Percentiles rank a stretch among this genome's conserved stretches.
Evolutionary conservation across 2,888 invertebrate species (phyloP).

Genomic region (Drosophila fulvimacula): DNA sequence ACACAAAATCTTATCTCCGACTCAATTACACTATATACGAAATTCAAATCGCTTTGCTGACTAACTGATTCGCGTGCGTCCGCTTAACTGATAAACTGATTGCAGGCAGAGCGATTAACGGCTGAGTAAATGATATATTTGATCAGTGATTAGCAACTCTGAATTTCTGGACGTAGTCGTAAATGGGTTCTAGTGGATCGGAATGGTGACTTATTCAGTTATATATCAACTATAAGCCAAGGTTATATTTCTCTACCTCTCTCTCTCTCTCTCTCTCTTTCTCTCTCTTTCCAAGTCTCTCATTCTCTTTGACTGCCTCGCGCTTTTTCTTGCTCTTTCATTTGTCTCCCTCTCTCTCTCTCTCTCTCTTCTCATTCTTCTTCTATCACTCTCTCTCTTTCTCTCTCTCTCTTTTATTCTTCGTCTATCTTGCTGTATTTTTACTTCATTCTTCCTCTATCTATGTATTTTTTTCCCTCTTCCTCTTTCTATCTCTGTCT

Average conservation of each 20-base stretch:
- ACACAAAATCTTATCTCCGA: not conserved
- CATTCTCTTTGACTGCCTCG: too few species aligned
- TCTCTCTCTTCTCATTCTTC: not conserved
- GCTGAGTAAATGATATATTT: not conserved
- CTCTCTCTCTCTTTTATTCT: not conserved
- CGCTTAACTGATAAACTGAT: not conserved
- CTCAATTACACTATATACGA: not conserved
- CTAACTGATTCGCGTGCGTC: not conserved
- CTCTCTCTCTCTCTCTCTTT: not conserved
- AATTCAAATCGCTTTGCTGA: not conserved
- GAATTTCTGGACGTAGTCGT: not conserved
- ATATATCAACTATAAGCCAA: not conserved
- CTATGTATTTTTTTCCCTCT: not conserved
- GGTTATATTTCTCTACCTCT: not conserved
- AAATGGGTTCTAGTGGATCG: too few species aligned
- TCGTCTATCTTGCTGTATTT: not conserved
- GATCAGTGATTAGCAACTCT: not conserved
- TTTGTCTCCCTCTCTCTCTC: not conserved
- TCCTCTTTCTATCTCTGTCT: not conserved
- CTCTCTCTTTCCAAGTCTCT: not conserved
- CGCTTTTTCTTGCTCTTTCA: accelerated
- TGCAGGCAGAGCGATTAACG: not conserved
- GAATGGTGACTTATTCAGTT: too few species aligned
- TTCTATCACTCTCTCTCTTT: not conserved
- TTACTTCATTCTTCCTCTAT: not conserved